These are phyloP conservation scores for Lamprologus tigripictilis DNA, from an alignment of 2,113 vertebrate genomes.

Conservation along the genomic window DNA sequence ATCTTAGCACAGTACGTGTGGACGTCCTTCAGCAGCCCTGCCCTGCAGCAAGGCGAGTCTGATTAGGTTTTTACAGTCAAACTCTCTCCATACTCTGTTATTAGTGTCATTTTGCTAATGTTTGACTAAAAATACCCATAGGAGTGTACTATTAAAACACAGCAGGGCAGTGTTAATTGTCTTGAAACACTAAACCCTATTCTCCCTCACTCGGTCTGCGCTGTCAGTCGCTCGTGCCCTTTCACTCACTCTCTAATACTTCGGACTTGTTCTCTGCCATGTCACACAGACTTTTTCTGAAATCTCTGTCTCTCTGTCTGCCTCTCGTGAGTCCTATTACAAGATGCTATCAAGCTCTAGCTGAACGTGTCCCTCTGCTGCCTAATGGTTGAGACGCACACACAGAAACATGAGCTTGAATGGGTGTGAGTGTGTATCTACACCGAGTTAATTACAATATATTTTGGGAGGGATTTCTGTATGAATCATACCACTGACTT, in stretches of 20 bases:
- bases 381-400: slow-evolving; percentile 9
- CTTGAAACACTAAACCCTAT: slow-evolving; percentile 26
- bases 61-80: slow-evolving; percentile 36
- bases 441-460: slow-evolving; percentile 7
- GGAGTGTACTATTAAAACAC: slow-evolving; percentile 33
- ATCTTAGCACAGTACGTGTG: neutral
- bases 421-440: neutral
- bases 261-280: slow-evolving; percentile 33
- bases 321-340: slow-evolving; percentile 40
- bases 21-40: slow-evolving; percentile 21
- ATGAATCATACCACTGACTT: slow-evolving; percentile 28
- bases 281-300: slow-evolving; percentile 8
- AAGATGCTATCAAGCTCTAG: slow-evolving; percentile 42
- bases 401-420: neutral
- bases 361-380: slow-evolving; percentile 26
- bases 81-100: slow-evolving; percentile 18
- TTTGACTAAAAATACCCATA: slow-evolving; percentile 50
- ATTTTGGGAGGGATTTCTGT: slow-evolving; percentile 3
- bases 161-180: slow-evolving; percentile 37
- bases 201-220: neutral
- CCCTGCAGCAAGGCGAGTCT: slow-evolving; percentile 26
- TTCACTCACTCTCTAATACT: slow-evolving; percentile 19
- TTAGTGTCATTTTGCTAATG: slow-evolving; percentile 57
- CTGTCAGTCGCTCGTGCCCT: slow-evolving; percentile 29
- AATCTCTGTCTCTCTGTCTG: neutral